Evolutionary conservation across 2,113 vertebrate genomes (phyloP).

Genomic region (Peromyscus polionotus): DNA sequence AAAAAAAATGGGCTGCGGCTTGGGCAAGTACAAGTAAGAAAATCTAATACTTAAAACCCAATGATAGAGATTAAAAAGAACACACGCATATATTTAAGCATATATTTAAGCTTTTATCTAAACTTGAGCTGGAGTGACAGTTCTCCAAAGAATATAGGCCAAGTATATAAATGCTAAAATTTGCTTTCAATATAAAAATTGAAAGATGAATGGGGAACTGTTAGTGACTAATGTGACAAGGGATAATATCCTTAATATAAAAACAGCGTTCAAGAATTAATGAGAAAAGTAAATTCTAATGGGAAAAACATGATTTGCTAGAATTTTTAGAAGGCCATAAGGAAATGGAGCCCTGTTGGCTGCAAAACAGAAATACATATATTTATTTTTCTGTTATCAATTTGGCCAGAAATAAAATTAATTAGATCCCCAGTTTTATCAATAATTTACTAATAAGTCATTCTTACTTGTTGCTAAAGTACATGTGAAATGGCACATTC

Average conservation of each 20-base stretch:
- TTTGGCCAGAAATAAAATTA: constrained; percentile 42
- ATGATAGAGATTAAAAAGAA: not conserved
- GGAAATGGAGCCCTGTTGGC: constrained; percentile 27
- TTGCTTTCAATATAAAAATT: not conserved
- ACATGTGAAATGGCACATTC: constrained; percentile 17
- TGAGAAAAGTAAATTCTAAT: constrained; percentile 33
- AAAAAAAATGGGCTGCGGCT: not conserved
- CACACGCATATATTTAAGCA: not conserved
- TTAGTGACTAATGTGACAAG: not conserved
- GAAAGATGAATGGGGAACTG: constrained; percentile 20
- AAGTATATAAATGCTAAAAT: not conserved
- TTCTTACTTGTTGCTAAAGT: constrained; percentile 22
- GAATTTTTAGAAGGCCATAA: not conserved
- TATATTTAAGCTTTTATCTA: not conserved
- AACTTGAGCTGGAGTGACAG: not conserved
- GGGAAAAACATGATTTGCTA: constrained; percentile 34
- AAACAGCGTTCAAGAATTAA: not conserved
- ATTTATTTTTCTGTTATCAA: constrained; percentile 21
- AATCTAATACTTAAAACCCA: constrained; percentile 56
- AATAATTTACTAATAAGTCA: constrained; percentile 29
- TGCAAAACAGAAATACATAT: not conserved
- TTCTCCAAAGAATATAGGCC: not conserved
- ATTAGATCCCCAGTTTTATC: constrained; percentile 21
- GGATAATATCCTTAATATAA: not conserved
- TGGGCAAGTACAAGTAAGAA: constrained; percentile 16